Conservation (phyloP, 2,888 invertebrate species). For the Frankliniella fusca region DNA sequence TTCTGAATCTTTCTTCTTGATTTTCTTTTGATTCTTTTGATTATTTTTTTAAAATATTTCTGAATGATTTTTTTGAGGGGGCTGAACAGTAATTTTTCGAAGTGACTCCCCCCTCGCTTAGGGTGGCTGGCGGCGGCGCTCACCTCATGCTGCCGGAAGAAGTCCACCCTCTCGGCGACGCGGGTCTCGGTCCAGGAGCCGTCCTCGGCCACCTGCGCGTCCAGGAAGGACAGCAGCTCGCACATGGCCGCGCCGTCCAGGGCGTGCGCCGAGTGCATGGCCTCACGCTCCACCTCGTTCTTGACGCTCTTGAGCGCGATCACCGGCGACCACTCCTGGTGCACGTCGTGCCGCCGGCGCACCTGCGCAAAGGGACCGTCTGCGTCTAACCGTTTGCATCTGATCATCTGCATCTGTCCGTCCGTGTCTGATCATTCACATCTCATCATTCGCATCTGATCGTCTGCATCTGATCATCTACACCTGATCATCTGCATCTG, state of each 20-base stretch:
- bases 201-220: slow-evolving; percentile 56
- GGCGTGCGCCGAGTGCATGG: slow-evolving; percentile 80
- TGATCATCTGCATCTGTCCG: too few species aligned
- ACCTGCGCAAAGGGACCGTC: neutral
- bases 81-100: too few species aligned
- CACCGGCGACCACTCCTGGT: slow-evolving; percentile 68
- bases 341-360: slow-evolving; percentile 47
- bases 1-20: too few species aligned
- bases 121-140: neutral
- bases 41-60: too few species aligned
- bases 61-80: too few species aligned
- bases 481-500: too few species aligned
- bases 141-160: slow-evolving; percentile 53
- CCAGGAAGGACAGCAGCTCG: slow-evolving; percentile 73
- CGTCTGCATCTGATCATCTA: too few species aligned
- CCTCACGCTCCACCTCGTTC: slow-evolving; percentile 70
- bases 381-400: too few species aligned
- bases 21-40: too few species aligned
- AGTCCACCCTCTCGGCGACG: slow-evolving; percentile 65
- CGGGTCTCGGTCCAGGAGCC: slow-evolving; percentile 5
- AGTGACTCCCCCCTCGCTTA: too few species aligned
- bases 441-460: too few species aligned
- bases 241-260: slow-evolving; percentile 87
- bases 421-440: too few species aligned
- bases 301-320: slow-evolving; percentile 83